phyloP scores from a whole-genome alignment of 2,797 vertebrate species.

The Tragopan temminckii region DNA sequence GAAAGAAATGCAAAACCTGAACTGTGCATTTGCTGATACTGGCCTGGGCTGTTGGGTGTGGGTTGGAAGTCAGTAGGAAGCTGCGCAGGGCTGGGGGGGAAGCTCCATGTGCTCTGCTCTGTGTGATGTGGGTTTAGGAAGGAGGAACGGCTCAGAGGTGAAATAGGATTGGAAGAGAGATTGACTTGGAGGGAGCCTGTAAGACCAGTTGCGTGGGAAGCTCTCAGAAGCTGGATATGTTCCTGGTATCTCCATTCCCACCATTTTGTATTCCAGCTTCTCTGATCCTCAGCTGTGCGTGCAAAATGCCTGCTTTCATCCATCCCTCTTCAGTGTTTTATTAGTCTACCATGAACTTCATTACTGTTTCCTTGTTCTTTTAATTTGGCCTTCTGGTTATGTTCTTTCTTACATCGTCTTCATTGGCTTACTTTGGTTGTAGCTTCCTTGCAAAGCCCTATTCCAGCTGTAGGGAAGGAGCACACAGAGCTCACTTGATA shows the following conservation, averaged over 20 bases:
- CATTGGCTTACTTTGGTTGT: not conserved
- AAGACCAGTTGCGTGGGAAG: conserved; percentile 1
- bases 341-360: not conserved
- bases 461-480: not conserved
- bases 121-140: conserved; percentile 20
- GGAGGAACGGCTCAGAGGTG: not conserved
- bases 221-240: not conserved
- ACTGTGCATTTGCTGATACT: fast-evolving
- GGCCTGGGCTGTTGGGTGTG: not conserved
- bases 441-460: not conserved
- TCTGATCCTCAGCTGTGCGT: not conserved
- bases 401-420: not conserved
- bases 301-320: not conserved
- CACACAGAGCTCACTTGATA: not conserved
- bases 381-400: not conserved
- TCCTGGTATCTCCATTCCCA: conserved; percentile 12
- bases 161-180: not conserved
- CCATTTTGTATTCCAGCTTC: not conserved
- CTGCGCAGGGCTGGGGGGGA: not conserved
- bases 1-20: fast-evolving
- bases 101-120: not conserved
- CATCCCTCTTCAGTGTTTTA: not conserved
- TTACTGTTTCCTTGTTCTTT: not conserved
- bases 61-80: not conserved
- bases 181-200: not conserved